phyloP scores from a whole-genome alignment of 2,888 invertebrate species.

The Drosophila kuntzei region DNA sequence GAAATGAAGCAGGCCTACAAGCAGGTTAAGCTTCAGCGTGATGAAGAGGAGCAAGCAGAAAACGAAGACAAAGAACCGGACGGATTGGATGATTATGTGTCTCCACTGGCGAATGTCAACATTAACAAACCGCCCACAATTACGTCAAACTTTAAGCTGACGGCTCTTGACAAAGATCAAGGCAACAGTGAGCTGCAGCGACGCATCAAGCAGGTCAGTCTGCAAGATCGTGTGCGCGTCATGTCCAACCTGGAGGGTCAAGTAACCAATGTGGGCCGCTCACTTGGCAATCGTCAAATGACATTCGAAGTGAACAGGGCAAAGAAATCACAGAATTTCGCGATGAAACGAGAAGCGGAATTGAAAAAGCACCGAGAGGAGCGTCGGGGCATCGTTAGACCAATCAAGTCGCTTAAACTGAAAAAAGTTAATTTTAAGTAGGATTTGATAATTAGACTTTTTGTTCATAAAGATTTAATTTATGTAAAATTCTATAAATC shows the following conservation, averaged over 20 bases:
- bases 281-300: constrained; percentile 92
- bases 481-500: constrained; percentile 35
- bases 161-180: constrained; percentile 87
- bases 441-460: constrained; percentile 11
- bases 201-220: constrained; percentile 78
- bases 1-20: constrained; percentile 91
- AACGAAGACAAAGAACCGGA: constrained; percentile 76
- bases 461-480: constrained; percentile 45
- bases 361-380: constrained; percentile 90
- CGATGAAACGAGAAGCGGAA: constrained; percentile 87
- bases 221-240: constrained; percentile 90
- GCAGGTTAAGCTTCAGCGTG: constrained; percentile 84
- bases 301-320: constrained; percentile 89
- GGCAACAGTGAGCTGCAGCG: constrained; percentile 58
- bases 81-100: constrained; percentile 33
- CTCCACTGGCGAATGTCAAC: constrained; percentile 42
- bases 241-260: constrained; percentile 86
- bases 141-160: constrained; percentile 86
- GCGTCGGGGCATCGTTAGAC: constrained; percentile 88
- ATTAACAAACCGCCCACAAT: constrained; percentile 4
- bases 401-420: constrained; percentile 86
- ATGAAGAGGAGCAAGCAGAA: constrained; percentile 70
- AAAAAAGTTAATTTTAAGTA: constrained; percentile 85
- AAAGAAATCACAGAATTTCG: constrained; percentile 86
- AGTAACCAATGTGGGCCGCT: constrained; percentile 86